Evolutionary conservation across 1,140 invertebrate genomes (phyloP).

Genomic region (Lineus longissimus): DNA sequence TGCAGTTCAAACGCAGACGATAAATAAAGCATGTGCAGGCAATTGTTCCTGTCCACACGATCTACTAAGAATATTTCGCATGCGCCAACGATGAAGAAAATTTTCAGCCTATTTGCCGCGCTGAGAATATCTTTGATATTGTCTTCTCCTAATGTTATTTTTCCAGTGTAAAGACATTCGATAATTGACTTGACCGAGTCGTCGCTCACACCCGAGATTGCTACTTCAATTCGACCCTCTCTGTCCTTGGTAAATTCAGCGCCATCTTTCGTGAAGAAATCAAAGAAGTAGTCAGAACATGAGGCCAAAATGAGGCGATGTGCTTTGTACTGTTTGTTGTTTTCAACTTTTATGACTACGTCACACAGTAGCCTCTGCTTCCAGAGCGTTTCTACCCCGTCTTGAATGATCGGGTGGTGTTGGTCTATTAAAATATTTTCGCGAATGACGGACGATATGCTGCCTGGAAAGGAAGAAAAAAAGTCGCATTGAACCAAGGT

Average conservation of each 20-base stretch:
- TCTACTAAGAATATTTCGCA: constrained; percentile 30
- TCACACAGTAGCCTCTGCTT: constrained; percentile 30
- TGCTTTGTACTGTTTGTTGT: constrained; percentile 17
- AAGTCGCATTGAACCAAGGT: no score
- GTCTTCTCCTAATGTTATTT: constrained; percentile 17
- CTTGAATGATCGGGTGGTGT: no score
- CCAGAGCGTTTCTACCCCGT: constrained; percentile 21
- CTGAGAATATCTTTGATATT: constrained; percentile 23
- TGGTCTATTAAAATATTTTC: no score
- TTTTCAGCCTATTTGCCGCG: constrained; percentile 22
- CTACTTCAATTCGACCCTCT: constrained; percentile 8
- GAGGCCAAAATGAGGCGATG: constrained; percentile 28
- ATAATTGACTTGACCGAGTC: constrained; percentile 21
- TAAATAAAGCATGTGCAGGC: constrained; percentile 23
- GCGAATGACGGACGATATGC: no score
- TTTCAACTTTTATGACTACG: constrained; percentile 20
- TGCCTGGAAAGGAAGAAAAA: no score
- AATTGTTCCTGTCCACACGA: constrained; percentile 22
- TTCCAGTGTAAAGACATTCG: constrained; percentile 30
- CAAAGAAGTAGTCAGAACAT: constrained; percentile 34
- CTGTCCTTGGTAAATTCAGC: not conserved
- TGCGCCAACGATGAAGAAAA: constrained; percentile 25
- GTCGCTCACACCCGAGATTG: constrained; percentile 16
- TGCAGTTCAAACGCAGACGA: constrained; percentile 22
- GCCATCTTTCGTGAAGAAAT: constrained; percentile 22